phyloP scores from a whole-genome alignment of 1,140 invertebrate species.

The Cyrtorhinus lividipennis region DNA sequence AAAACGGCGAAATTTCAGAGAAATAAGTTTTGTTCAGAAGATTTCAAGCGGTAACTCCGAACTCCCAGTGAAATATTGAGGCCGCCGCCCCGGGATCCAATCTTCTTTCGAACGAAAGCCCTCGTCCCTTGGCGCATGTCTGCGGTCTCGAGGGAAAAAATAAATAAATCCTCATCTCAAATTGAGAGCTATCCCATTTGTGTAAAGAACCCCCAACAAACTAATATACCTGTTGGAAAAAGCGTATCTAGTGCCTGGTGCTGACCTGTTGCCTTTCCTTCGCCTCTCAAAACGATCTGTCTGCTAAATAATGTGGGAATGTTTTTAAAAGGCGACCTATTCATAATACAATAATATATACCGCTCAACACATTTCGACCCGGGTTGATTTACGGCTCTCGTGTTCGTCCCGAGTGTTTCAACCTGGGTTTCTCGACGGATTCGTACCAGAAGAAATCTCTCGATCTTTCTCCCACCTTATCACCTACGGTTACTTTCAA shows the following conservation, averaged over 20 bases:
- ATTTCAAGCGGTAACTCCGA: background rate
- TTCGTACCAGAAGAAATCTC: no score
- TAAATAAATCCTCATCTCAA: constrained; percentile 9
- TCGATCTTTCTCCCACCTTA: no score
- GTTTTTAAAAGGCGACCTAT: background rate
- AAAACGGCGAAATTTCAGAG: background rate
- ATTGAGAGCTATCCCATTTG: constrained; percentile 8
- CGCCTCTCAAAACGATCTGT: background rate
- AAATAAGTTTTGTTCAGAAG: background rate
- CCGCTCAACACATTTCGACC: constrained; percentile 1
- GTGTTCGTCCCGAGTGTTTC: background rate
- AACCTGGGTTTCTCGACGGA: background rate
- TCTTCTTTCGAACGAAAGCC: background rate
- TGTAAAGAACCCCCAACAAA: constrained; percentile 8
- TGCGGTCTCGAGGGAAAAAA: background rate
- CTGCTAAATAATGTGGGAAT: constrained; percentile 7
- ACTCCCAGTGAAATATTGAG: background rate
- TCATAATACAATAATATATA: constrained; percentile 3
- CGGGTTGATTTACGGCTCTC: background rate
- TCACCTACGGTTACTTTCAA: no score
- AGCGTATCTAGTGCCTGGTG: background rate
- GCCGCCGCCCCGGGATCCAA: constrained; percentile 2
- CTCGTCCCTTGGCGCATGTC: background rate
- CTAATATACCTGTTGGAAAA: constrained; percentile 4
- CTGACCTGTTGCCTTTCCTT: background rate